A percentile compares a stretch with the other conserved stretches of the same genome.
Evolutionary conservation across 2,113 vertebrate genomes (phyloP).

Genomic region (Paramisgurnus dabryanus): DNA sequence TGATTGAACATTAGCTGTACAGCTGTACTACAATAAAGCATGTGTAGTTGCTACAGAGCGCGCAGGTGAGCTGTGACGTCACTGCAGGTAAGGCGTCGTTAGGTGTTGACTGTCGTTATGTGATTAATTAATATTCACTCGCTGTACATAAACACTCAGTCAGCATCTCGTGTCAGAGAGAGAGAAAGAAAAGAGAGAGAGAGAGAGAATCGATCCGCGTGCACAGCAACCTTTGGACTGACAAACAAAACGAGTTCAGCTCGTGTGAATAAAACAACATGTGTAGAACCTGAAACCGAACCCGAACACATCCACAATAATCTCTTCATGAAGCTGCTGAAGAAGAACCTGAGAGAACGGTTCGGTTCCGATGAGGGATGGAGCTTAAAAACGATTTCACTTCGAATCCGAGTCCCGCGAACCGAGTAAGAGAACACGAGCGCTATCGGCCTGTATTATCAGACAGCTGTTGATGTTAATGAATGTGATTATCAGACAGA

Average conservation of each 20-base stretch:
- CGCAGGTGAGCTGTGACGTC: constrained; percentile 8
- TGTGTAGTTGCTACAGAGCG: neutral
- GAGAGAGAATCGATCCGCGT: constrained; percentile 51
- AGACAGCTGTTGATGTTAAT: too few relatives aligned
- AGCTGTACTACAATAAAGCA: too few relatives aligned
- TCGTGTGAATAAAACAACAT: neutral
- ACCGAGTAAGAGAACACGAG: neutral
- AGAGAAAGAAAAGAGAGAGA: too few relatives aligned
- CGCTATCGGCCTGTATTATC: too few relatives aligned
- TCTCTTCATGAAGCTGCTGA: neutral
- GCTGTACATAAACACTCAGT: too few relatives aligned
- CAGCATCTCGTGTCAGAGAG: too few relatives aligned
- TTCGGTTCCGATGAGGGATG: neutral
- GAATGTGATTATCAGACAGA: neutral
- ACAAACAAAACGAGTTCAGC: constrained; percentile 59
- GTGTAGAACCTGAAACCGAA: neutral
- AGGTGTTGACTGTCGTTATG: neutral
- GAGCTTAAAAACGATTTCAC: neutral
- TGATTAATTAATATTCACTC: too few relatives aligned
- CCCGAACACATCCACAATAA: neutral
- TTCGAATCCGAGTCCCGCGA: neutral
- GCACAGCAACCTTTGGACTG: constrained; percentile 64
- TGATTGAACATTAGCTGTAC: too few relatives aligned
- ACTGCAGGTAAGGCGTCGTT: neutral
- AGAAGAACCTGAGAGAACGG: neutral